phyloP scores from a whole-genome alignment of 2,797 vertebrate species.

The Gallirallus australis region DNA sequence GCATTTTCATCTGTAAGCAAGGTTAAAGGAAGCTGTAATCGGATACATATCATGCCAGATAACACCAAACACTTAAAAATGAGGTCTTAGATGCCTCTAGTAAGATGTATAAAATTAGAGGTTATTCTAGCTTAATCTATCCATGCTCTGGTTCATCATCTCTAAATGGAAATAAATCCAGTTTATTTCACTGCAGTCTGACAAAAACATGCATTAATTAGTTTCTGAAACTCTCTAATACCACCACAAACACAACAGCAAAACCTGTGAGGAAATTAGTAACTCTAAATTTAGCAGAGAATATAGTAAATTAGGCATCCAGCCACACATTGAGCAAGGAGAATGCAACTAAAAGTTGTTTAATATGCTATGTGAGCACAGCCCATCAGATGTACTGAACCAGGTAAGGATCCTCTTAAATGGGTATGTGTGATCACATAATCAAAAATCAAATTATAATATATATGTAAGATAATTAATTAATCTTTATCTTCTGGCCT shows the following conservation, averaged over 20 bases:
- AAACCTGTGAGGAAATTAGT: conserved; percentile 1
- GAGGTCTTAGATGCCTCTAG: neutral
- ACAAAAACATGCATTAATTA: neutral
- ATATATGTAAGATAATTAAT: neutral
- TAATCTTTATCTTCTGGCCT: neutral
- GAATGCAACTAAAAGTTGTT: neutral
- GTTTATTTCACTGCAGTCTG: neutral
- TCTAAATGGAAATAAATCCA: neutral
- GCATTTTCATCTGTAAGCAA: neutral
- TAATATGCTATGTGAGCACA: neutral
- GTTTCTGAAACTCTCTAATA: neutral
- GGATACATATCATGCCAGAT: neutral
- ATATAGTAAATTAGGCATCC: neutral
- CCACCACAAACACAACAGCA: neutral
- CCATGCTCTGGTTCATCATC: neutral
- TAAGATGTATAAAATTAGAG: neutral
- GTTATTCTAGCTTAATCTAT: neutral
- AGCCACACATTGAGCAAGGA: neutral
- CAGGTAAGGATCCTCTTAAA: neutral
- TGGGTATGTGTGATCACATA: neutral
- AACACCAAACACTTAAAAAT: neutral
- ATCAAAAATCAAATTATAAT: neutral
- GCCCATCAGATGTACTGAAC: neutral
- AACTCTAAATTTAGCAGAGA: neutral
- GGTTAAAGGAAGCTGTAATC: neutral